phyloP scores from a whole-genome alignment of 2,797 vertebrate species.

The Karalla daura region DNA sequence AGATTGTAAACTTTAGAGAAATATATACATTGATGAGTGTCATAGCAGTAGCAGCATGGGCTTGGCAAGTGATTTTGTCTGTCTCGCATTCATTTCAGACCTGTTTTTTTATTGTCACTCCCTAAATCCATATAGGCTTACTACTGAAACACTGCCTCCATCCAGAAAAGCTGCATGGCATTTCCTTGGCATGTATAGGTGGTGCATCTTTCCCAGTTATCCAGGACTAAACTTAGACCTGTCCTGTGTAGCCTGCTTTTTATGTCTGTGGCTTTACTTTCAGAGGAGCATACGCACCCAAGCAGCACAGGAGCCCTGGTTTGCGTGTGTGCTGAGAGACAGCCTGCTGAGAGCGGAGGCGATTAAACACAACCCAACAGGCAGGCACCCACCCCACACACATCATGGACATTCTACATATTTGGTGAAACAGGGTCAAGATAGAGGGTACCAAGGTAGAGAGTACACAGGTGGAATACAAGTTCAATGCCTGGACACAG shows the following conservation, averaged over 20 bases:
- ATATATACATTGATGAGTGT: not conserved
- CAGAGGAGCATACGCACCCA: not conserved
- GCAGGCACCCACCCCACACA: not conserved
- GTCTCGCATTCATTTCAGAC: too few species aligned
- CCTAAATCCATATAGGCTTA: too few species aligned
- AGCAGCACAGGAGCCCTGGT: not conserved
- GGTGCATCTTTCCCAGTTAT: too few species aligned
- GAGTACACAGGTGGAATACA: too few species aligned
- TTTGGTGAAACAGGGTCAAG: not conserved
- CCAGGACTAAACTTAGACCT: not conserved
- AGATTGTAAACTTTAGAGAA: not conserved
- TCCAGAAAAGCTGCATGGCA: too few species aligned
- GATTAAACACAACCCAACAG: constrained; percentile 11
- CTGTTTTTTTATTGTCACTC: too few species aligned
- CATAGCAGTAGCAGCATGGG: not conserved
- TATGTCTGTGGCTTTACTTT: not conserved
- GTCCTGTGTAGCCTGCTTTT: not conserved
- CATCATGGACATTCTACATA: too few species aligned
- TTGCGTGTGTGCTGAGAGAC: not conserved
- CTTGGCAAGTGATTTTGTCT: not conserved
- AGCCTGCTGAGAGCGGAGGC: constrained; percentile 5
- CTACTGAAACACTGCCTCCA: too few species aligned
- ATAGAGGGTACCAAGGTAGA: not conserved
- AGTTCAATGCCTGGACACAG: too few species aligned
- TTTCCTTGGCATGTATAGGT: too few species aligned